phyloP scores from a whole-genome alignment of 2,797 vertebrate genomes.

The Malacoraja senta region DNA sequence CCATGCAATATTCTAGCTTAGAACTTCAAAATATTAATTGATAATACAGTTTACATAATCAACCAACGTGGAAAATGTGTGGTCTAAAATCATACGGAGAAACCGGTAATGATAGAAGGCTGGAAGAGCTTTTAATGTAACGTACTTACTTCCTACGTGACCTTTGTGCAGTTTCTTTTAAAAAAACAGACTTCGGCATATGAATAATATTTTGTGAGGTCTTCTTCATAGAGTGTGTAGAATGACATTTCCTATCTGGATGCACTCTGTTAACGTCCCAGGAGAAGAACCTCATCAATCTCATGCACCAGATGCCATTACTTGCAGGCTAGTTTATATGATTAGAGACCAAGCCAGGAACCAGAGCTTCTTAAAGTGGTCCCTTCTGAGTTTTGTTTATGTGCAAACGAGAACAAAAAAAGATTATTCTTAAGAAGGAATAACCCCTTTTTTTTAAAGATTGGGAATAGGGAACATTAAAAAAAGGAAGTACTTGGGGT shows the following conservation, averaged over 20 bases:
- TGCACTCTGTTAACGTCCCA: conserved; percentile 33
- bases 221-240: neutral
- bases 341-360: conserved; percentile 29
- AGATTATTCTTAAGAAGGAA: conserved; percentile 1
- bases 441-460: neutral
- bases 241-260: conserved; percentile 26
- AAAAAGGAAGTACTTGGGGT: neutral
- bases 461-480: neutral
- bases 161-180: neutral
- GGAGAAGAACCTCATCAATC: neutral
- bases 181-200: conserved; percentile 12
- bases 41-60: neutral
- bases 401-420: conserved; percentile 2
- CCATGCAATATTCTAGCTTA: neutral
- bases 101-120: conserved; percentile 19
- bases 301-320: conserved; percentile 25
- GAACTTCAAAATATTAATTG: neutral
- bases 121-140: conserved; percentile 9
- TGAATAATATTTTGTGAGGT: neutral
- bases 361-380: conserved; percentile 22
- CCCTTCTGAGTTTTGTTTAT: conserved; percentile 22
- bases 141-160: neutral
- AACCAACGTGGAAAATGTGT: neutral
- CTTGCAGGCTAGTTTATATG: conserved; percentile 27
- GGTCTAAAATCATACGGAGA: neutral